A percentile compares a stretch with the other conserved stretches of the same genome.
These are phyloP conservation scores for Samia ricini DNA, from an alignment of 1,140 invertebrate species.

Conservation along the genomic window DNA sequence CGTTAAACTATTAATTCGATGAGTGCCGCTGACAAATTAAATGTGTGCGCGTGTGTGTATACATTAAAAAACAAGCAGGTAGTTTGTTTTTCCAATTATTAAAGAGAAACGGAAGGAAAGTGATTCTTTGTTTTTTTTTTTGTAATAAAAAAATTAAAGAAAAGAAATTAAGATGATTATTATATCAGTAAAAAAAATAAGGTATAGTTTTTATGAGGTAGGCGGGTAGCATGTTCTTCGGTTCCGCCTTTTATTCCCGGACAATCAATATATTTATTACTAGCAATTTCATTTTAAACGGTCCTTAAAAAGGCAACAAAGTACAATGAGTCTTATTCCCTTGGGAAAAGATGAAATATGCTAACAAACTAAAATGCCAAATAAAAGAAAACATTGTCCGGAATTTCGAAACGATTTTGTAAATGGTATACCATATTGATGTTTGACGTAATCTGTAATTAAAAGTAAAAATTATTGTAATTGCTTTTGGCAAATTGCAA, in stretches of 20 bases:
- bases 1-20: too few species aligned
- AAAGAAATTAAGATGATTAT: background rate
- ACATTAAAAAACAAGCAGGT: too few species aligned
- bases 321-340: background rate
- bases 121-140: too few species aligned
- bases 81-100: too few species aligned
- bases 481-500: conserved; percentile 71
- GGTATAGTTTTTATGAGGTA: conserved; percentile 27
- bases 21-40: too few species aligned
- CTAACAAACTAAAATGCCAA: background rate
- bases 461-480: conserved; percentile 72
- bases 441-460: conserved; percentile 47
- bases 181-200: background rate
- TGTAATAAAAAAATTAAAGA: too few species aligned
- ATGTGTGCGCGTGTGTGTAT: too few species aligned
- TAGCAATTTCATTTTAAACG: conserved; percentile 22
- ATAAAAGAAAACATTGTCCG: background rate
- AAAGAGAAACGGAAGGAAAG: too few species aligned
- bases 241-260: conserved; percentile 41
- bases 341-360: background rate
- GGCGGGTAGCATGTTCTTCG: conserved; percentile 32
- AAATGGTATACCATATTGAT: conserved; percentile 1
- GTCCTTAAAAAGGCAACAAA: background rate
- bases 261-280: conserved; percentile 54
- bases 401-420: conserved; percentile 15